phyloP scores from a whole-genome alignment of 2,888 invertebrate genomes.

The Amphipoea lucens region DNA sequence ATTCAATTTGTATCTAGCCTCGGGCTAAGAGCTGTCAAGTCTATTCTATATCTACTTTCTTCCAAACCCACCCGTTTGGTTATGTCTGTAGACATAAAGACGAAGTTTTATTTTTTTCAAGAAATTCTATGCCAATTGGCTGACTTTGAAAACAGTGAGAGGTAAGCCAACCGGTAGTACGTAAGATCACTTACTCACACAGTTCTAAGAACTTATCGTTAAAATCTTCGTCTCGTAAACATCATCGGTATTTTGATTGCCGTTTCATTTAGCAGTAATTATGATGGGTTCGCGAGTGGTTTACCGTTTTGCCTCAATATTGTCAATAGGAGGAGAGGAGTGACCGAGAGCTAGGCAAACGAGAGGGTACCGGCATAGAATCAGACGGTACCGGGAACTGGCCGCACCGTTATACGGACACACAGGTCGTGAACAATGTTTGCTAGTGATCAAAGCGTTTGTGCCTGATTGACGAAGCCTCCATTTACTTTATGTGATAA shows the following conservation, averaged over 20 bases:
- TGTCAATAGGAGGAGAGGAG: conserved; percentile 43
- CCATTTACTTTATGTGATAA: background rate
- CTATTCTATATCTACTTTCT: background rate
- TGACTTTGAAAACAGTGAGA: conserved; percentile 5
- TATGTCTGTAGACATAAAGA: background rate
- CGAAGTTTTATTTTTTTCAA: background rate
- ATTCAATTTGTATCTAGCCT: conserved; percentile 9
- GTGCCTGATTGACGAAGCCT: conserved; percentile 1
- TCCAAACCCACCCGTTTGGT: conserved; percentile 7
- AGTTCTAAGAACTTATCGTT: background rate
- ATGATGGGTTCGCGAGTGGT: conserved; percentile 45
- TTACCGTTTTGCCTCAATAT: conserved; percentile 59
- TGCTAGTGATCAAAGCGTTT: conserved; percentile 42
- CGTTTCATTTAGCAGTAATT: conserved; percentile 48
- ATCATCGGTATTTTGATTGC: conserved; percentile 23
- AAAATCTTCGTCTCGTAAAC: conserved; percentile 14
- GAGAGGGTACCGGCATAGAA: conserved; percentile 32
- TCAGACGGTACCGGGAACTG: conserved; percentile 49
- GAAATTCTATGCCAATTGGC: background rate
- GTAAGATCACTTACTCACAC: background rate
- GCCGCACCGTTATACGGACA: conserved; percentile 64
- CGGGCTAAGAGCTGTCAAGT: background rate
- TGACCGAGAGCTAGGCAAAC: conserved; percentile 63
- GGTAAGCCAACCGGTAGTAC: background rate
- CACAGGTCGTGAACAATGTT: conserved; percentile 46